Base-by-base conservation (phyloP, 2,113 vertebrate genomes). In the Seriola quinqueradiata region DNA sequence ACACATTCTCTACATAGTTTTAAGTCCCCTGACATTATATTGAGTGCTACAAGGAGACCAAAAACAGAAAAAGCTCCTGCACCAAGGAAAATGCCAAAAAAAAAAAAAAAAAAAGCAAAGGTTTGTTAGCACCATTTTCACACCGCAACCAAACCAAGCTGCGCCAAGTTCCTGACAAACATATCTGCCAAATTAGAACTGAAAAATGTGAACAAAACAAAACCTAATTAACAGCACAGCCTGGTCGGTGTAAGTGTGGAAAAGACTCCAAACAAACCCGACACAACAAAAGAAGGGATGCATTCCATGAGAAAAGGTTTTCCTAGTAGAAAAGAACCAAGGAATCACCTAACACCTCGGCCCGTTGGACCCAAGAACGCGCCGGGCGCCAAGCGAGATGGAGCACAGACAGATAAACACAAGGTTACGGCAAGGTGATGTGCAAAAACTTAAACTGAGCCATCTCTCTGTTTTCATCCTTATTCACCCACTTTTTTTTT, bases 11-110 rank as follows among this genome's bases (percentile, higher is more conserved):
- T 88, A 92, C 84, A 91, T 85, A 85, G 86, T 90, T 92, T 90
- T 76, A 85, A 92, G 87, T 92, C 92, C 86, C 93, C 93, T 91
- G 92, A 93, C 87, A 77, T 88, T 89, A 92, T 90, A 89, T 64
- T 81, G 90, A 98, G 96, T 97, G 97, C 97, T 98, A 98, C 96
- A 96, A 96, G 88, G 91, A 94, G 87, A 93, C 87, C 64, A 44
- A 86, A 92, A 87, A 86, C 77, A 86, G 94, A 87, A 87, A 97
- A 97, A 97, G 95, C 95, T 96, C 94, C 95, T 96, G 97, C 88
- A 91, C 91, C 88, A 93, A 90, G 87, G 73, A 88, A 71, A 89
- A 89, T 76, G 83, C 83, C 89, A 85, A 89, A 9, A 52, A 21
- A 21, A 57, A 54, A 54, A 54, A 54, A 55, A 55, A 21, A 72